phyloP scores from a whole-genome alignment of 2,113 vertebrate species.

The Dendropsophus ebraccatus region DNA sequence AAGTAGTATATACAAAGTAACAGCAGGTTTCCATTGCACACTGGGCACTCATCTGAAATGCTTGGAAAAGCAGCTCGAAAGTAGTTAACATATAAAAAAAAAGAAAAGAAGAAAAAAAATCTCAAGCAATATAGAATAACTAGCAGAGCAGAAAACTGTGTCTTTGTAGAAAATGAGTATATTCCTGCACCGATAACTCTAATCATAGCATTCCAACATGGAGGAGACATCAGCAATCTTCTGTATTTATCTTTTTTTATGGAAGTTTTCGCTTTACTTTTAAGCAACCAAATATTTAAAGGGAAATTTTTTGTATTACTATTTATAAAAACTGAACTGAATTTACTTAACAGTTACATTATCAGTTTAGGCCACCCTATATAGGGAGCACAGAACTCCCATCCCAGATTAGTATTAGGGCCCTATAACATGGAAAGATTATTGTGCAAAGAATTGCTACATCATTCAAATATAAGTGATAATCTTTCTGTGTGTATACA shows the following conservation, averaged over 20 bases:
- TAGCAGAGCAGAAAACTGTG: slow-evolving; percentile 36
- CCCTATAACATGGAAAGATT: no score
- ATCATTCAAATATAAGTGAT: no score
- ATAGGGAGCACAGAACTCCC: no score
- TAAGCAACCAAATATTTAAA: neutral
- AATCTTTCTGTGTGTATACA: no score
- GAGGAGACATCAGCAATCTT: slow-evolving; percentile 21
- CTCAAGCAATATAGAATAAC: slow-evolving; percentile 32
- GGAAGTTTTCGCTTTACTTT: neutral
- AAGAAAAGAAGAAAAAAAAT: neutral
- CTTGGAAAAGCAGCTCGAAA: slow-evolving; percentile 22
- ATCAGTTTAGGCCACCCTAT: no score
- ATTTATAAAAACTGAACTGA: neutral
- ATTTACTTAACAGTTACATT: no score
- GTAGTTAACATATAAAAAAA: slow-evolving; percentile 3
- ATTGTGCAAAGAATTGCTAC: no score
- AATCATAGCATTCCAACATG: slow-evolving; percentile 23
- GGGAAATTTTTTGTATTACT: neutral
- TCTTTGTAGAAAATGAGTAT: slow-evolving; percentile 30
- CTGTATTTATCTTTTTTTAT: neutral
- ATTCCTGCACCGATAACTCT: slow-evolving; percentile 39
- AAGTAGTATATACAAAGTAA: neutral
- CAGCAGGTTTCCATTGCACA: neutral
- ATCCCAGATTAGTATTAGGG: no score
- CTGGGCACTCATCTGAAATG: neutral